These are phyloP conservation scores for Disparrhopalites patrizii DNA, from an alignment of 2,888 invertebrate species.

Conservation along the genomic window DNA sequence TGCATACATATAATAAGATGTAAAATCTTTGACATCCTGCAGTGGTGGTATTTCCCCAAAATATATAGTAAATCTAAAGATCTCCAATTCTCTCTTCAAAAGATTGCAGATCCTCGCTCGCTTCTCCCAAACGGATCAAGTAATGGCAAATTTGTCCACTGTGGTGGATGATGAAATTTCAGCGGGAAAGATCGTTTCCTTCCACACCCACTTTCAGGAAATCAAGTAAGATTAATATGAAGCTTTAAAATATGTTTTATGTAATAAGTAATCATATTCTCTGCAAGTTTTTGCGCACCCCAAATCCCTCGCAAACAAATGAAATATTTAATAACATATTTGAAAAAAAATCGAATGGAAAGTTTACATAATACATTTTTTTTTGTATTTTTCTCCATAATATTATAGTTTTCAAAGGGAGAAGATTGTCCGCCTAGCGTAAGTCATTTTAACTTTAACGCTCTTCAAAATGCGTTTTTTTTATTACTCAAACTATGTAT, in stretches of 20 bases:
- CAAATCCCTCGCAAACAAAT: no score
- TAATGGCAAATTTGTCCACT: conserved; percentile 49
- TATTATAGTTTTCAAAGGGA: conserved; percentile 56
- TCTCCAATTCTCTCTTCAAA: neutral
- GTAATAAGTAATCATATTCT: no score
- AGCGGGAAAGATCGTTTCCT: conserved; percentile 46
- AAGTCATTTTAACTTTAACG: no score
- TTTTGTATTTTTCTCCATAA: conserved; percentile 28
- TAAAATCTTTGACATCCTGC: no score
- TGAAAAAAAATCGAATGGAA: no score
- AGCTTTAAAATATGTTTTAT: no score
- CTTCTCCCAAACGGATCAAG: conserved; percentile 52
- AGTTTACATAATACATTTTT: conserved; percentile 6
- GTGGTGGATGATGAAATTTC: conserved; percentile 41
- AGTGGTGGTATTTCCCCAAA: no score
- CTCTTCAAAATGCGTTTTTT: no score
- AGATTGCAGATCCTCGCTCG: conserved; percentile 31
- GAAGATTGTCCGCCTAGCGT: conserved; percentile 54
- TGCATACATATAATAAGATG: no score
- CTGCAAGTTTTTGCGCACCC: no score
- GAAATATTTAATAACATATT: neutral
- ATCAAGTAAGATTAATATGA: conserved; percentile 53
- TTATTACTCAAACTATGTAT: no score
- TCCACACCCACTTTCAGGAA: conserved; percentile 50
- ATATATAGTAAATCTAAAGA: neutral